A percentile compares a stretch with the other conserved stretches of the same genome.
phyloP scores from a whole-genome alignment of 2,113 vertebrate species.

The Spea multiplicata region DNA sequence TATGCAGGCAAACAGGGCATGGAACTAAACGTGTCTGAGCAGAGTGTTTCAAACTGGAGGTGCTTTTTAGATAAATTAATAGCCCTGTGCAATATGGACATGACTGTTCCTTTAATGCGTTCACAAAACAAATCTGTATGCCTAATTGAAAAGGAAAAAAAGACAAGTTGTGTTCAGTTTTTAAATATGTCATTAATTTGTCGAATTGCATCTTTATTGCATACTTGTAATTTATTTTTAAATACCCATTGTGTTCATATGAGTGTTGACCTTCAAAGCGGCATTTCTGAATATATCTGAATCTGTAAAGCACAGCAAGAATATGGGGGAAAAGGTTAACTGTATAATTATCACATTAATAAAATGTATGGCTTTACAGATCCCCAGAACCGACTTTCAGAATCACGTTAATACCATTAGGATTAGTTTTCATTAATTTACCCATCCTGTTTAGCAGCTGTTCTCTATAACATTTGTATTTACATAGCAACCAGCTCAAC shows the following conservation, averaged over 20 bases:
- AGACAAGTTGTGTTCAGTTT: too few relatives aligned
- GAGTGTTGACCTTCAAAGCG: slow-evolving; percentile 37
- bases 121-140: too few relatives aligned
- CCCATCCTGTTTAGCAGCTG: slow-evolving; percentile 35
- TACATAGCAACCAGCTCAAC: slow-evolving; percentile 22
- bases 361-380: slow-evolving; percentile 22
- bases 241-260: slow-evolving; percentile 3
- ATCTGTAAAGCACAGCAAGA: slow-evolving; percentile 22
- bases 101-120: too few relatives aligned
- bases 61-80: too few relatives aligned
- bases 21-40: too few relatives aligned
- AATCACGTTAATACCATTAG: slow-evolving; percentile 26
- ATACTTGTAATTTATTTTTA: background rate
- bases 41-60: too few relatives aligned
- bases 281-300: slow-evolving; percentile 22
- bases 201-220: too few relatives aligned
- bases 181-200: too few relatives aligned
- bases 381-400: slow-evolving; percentile 11
- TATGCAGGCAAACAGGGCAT: too few relatives aligned
- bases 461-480: slow-evolving; percentile 30
- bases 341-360: slow-evolving; percentile 41
- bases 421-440: slow-evolving; percentile 37
- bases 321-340: slow-evolving; percentile 27
- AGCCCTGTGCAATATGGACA: too few relatives aligned
- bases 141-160: too few relatives aligned